Percentiles rank a stretch among this genome's conserved stretches.
Conservation (phyloP, 2,888 invertebrate genomes). For the Timandra comae region DNA sequence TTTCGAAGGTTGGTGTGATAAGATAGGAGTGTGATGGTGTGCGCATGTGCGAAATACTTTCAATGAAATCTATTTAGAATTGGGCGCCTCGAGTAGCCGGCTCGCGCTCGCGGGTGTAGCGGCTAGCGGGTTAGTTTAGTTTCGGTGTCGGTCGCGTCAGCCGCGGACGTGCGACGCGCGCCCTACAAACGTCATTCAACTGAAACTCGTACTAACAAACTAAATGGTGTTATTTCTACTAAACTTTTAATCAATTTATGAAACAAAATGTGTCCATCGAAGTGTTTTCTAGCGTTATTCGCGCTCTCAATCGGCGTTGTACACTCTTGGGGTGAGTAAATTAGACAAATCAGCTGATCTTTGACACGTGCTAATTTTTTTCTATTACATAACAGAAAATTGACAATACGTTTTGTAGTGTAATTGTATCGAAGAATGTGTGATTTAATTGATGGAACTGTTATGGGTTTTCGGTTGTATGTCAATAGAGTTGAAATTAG, state of each 20-base stretch:
- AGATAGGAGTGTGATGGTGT: conserved; percentile 25
- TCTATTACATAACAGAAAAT: conserved; percentile 50
- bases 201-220: conserved; percentile 54
- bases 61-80: conserved; percentile 54
- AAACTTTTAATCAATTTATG: conserved; percentile 45
- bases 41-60: conserved; percentile 51
- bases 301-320: conserved; percentile 44
- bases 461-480: conserved; percentile 24
- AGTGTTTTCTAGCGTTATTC: conserved; percentile 48
- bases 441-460: conserved; percentile 14
- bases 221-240: conserved; percentile 57
- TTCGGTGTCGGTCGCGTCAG: conserved; percentile 49
- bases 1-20: conserved; percentile 29
- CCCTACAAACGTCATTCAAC: conserved; percentile 48
- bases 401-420: conserved; percentile 1
- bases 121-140: conserved; percentile 27
- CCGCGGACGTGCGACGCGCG: conserved; percentile 45
- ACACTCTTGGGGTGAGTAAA: conserved; percentile 64
- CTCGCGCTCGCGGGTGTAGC: conserved; percentile 14
- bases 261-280: conserved; percentile 63
- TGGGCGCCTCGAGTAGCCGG: conserved; percentile 36
- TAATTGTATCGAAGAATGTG: conserved; percentile 11
- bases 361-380: conserved; percentile 57
- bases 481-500: conserved; percentile 69
- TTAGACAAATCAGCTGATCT: conserved; percentile 58